Conservation (phyloP, 2,113 vertebrate genomes). For the Lathamus discolor region DNA sequence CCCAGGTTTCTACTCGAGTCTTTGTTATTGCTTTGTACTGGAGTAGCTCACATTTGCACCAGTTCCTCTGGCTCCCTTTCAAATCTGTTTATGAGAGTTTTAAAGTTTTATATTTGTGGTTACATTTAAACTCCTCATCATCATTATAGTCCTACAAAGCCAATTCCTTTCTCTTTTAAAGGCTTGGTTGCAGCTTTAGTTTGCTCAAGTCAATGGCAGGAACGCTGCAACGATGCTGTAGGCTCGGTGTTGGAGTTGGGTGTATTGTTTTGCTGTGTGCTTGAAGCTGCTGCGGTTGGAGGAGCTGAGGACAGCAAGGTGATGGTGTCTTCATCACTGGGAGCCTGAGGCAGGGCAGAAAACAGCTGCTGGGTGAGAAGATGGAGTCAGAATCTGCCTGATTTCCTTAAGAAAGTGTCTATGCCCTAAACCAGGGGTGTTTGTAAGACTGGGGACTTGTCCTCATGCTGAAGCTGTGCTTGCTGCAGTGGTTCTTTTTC, state of each 20-base stretch:
- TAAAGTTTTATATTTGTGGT: constrained; percentile 59
- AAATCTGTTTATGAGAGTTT: constrained; percentile 64
- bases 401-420: background rate
- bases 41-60: constrained; percentile 30
- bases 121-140: constrained; percentile 60
- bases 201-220: background rate
- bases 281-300: background rate
- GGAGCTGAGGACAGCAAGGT: background rate
- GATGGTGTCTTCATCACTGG: accelerated
- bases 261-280: background rate
- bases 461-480: background rate
- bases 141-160: background rate
- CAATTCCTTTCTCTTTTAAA: constrained; percentile 19
- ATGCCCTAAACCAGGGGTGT: background rate
- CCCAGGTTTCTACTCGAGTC: background rate
- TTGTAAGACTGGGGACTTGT: background rate
- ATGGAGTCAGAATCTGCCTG: background rate
- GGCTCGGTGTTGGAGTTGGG: background rate
- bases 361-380: background rate
- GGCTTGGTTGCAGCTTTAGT: background rate
- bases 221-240: accelerated
- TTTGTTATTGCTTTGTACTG: background rate
- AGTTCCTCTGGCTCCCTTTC: constrained; percentile 41
- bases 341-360: background rate
- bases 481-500: accelerated